A percentile compares a stretch with the other conserved stretches of the same genome.
Conservation (phyloP, 30 jellyfish, hydroid and myxozoan species). For the Mastigias papua region DNA sequence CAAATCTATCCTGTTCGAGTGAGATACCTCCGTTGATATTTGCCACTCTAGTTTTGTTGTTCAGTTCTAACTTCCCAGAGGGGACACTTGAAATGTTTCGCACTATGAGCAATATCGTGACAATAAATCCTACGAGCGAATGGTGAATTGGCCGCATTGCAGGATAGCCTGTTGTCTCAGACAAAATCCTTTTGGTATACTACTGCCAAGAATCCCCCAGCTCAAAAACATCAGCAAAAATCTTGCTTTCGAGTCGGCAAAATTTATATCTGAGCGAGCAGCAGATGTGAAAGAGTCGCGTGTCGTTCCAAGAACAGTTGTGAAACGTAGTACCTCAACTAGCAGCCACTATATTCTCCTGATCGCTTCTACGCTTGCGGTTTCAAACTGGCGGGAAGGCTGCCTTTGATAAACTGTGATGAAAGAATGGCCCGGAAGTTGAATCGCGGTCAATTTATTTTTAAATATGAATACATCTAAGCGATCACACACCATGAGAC, state of each 20-base stretch:
- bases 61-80: slow-evolving; percentile 39
- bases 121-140: neutral
- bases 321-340: neutral
- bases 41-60: neutral
- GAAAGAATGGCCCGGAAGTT: slow-evolving; percentile 78
- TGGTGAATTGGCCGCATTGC: neutral
- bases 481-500: slow-evolving; percentile 60
- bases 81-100: slow-evolving; percentile 20
- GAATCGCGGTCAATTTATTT: slow-evolving; percentile 46
- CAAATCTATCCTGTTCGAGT: neutral
- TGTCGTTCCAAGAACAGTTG: slow-evolving; percentile 24
- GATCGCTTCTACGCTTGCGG: slow-evolving; percentile 64
- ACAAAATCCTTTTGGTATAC: neutral
- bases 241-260: slow-evolving; percentile 21
- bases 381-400: slow-evolving; percentile 83
- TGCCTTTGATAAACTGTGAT: slow-evolving; percentile 73
- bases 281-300: slow-evolving; percentile 1
- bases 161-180: neutral
- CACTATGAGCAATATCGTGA: neutral
- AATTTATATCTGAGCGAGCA: slow-evolving; percentile 15
- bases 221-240: slow-evolving; percentile 16
- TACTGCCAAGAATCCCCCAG: neutral
- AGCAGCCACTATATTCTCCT: slow-evolving; percentile 9
- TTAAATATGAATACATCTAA: slow-evolving; percentile 10
- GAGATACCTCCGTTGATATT: neutral